phyloP scores from a whole-genome alignment of 2,888 invertebrate species.

The Dugesia japonica region DNA sequence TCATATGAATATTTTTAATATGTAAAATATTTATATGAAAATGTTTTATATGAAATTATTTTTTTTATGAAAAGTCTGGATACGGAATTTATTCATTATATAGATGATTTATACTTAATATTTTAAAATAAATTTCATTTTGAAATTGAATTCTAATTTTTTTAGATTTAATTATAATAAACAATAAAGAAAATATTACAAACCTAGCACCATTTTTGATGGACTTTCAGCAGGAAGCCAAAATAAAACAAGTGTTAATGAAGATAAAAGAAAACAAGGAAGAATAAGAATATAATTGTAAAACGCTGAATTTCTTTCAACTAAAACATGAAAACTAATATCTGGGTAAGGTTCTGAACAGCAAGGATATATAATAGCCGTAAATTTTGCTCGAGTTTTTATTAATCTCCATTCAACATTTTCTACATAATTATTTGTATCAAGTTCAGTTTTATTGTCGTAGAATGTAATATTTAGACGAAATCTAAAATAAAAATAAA shows the following conservation, averaged over 20 bases:
- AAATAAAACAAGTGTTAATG: slow-evolving; percentile 36
- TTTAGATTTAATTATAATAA: too few species aligned
- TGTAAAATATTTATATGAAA: too few species aligned
- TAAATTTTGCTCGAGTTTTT: slow-evolving; percentile 17
- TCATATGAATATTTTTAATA: too few species aligned
- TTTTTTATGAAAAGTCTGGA: too few species aligned
- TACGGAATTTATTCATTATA: too few species aligned
- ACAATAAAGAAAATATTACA: neutral
- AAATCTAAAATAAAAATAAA: slow-evolving; percentile 10
- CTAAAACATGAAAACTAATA: slow-evolving; percentile 33
- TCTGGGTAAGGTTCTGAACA: slow-evolving; percentile 35
- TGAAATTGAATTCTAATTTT: too few species aligned
- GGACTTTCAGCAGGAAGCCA: slow-evolving; percentile 37
- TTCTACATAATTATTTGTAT: slow-evolving; percentile 25
- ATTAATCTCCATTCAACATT: slow-evolving; percentile 35
- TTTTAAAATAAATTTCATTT: too few species aligned
- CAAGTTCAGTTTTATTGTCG: slow-evolving; percentile 31
- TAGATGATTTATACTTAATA: too few species aligned
- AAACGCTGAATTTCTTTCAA: slow-evolving; percentile 34
- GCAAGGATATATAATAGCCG: slow-evolving; percentile 25
- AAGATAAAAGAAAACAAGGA: slow-evolving; percentile 36
- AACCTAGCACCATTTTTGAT: slow-evolving; percentile 36
- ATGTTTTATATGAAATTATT: too few species aligned
- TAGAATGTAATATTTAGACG: slow-evolving; percentile 31
- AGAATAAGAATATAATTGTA: slow-evolving; percentile 36